phyloP scores from a whole-genome alignment of 2,888 invertebrate genomes.

The Malacosoma neustria region DNA sequence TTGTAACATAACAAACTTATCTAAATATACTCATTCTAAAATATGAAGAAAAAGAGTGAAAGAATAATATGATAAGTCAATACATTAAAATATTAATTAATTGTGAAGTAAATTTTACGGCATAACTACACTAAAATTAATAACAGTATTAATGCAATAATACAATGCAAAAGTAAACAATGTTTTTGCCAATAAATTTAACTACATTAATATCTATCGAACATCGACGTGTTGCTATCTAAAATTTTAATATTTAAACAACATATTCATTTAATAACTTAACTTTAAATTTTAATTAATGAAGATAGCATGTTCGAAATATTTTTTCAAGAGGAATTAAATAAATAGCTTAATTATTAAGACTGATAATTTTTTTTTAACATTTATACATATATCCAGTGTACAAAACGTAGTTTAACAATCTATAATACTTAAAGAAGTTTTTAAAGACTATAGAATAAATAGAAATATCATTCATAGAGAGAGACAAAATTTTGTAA shows the following conservation, averaged over 20 bases:
- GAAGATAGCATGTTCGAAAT: conserved; percentile 18
- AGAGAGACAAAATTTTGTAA: no score
- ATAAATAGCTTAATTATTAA: no score
- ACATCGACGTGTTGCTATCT: conserved; percentile 29
- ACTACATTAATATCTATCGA: conserved; percentile 18
- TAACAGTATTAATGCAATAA: conserved; percentile 21
- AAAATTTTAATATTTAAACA: conserved; percentile 38
- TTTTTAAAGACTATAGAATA: no score
- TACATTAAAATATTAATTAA: conserved; percentile 23
- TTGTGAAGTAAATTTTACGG: conserved; percentile 18
- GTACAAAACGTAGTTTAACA: no score
- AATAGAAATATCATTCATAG: no score
- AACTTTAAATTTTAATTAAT: conserved; percentile 8
- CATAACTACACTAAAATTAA: conserved; percentile 21
- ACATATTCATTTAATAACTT: conserved; percentile 10
- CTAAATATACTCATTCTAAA: conserved; percentile 33
- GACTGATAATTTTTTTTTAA: no score
- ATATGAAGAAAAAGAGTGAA: conserved; percentile 32
- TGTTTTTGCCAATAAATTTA: conserved; percentile 70
- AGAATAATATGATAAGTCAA: conserved; percentile 19
- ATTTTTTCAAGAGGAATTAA: no score
- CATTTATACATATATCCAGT: no score
- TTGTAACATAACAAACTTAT: conserved; percentile 40
- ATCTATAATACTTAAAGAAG: no score
- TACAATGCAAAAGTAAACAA: conserved; percentile 32